phyloP scores from a whole-genome alignment of 1,140 invertebrate genomes.

The Lasioglossum albipes region DNA sequence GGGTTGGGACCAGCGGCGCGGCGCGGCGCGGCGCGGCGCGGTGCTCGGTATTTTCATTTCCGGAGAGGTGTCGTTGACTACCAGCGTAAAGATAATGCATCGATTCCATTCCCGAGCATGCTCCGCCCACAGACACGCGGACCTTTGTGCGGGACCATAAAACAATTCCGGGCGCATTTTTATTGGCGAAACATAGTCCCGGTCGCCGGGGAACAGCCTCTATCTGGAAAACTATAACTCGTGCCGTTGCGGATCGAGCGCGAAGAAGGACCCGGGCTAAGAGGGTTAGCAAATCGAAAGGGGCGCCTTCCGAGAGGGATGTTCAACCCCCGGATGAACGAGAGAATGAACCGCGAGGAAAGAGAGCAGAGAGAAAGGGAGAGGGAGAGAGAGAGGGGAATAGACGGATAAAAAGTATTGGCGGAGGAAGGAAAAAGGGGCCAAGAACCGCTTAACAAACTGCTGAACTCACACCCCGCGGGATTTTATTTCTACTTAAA shows the following conservation, averaged over 20 bases:
- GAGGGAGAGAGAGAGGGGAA: constrained; percentile 37
- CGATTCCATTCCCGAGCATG: constrained; percentile 35
- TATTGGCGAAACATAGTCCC: constrained; percentile 50
- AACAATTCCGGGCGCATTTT: constrained; percentile 55
- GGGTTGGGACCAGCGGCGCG: too few relatives aligned
- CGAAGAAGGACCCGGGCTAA: constrained; percentile 8
- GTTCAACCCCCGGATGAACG: constrained; percentile 17
- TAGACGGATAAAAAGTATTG: constrained; percentile 43
- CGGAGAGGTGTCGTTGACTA: constrained; percentile 39
- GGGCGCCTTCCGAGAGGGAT: constrained; percentile 48
- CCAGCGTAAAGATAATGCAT: constrained; percentile 53
- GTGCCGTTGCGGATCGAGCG: constrained; percentile 14
- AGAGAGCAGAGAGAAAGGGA: too few relatives aligned
- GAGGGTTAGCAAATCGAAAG: constrained; percentile 47
- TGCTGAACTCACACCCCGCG: constrained; percentile 77
- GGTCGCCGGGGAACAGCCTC: not conserved
- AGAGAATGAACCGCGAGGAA: constrained; percentile 46
- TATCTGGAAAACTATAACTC: constrained; percentile 54
- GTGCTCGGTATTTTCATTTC: constrained; percentile 56
- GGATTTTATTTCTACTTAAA: constrained; percentile 78
- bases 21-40: not conserved
- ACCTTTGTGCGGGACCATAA: constrained; percentile 29
- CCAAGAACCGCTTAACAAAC: constrained; percentile 73
- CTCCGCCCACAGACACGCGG: not conserved
- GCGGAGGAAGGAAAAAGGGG: constrained; percentile 52